phyloP scores from a whole-genome alignment of 1,140 invertebrate species.

The Eriocheir sinensis region DNA sequence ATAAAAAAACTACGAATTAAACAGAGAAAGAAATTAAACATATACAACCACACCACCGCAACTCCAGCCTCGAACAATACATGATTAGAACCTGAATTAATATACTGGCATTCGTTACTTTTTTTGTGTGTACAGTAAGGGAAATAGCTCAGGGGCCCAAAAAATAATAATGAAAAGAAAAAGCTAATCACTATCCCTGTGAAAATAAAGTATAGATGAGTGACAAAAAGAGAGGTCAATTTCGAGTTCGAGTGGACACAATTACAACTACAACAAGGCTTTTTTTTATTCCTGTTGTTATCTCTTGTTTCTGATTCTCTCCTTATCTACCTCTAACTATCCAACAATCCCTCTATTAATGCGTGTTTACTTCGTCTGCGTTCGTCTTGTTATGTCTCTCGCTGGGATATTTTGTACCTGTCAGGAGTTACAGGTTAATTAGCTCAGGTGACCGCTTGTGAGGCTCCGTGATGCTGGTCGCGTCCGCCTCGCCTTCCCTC shows the following conservation, averaged over 20 bases:
- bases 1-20: background rate
- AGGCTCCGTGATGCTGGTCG: constrained; percentile 2
- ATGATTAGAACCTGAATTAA: no score
- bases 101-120: no score
- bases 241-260: no score
- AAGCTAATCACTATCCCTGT: no score
- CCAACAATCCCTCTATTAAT: background rate
- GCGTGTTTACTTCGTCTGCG: background rate
- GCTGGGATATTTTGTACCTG: background rate
- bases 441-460: constrained; percentile 41
- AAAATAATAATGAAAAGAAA: no score
- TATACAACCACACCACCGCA: background rate
- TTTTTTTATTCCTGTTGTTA: background rate
- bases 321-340: background rate
- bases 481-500: background rate
- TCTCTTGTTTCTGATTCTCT: background rate
- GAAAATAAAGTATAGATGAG: no score
- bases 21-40: background rate
- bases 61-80: no score
- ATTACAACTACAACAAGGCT: no score
- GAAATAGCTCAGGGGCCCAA: no score
- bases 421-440: constrained; percentile 44
- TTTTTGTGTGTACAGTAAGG: no score
- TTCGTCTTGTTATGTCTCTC: background rate
- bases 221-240: no score